Evolutionary conservation across 1,140 invertebrate species (phyloP), one percentile per base, ranked within the genome.

Genomic region (Melanaphis sacchari): DNA sequence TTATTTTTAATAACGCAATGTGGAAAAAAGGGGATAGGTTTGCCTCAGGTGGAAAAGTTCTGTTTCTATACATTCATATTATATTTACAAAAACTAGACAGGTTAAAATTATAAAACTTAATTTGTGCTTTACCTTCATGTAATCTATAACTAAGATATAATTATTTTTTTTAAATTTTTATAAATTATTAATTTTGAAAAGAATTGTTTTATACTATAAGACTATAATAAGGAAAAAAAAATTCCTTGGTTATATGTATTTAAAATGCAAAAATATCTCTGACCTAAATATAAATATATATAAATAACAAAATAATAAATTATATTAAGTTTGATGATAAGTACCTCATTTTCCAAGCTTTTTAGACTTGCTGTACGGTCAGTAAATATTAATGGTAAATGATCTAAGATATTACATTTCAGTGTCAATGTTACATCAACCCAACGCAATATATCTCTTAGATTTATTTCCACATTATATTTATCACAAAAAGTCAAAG

Each of bases 381-480:
- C 97, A 2, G 96, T 95, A 95, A 98, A 99, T 85, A 99, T 96
- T 92, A 98, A 95, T 94, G 97, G 96, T 0, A 98, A 96, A 97
- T 94, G 96, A 96, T 84, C 97, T 97, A 54, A 97, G 96, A 94
- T 96, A 96, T 36, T 94, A 59, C 38, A 93, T 82, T 59, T 91
- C 7, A 84, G 93, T 54, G 82, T 82, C 31, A 76, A 91, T 5
- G 96, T 95, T 0, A 96, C 95, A 95, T 99, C 97, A 95, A 98
- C 98, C 98, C 99, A 99, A 94, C 99, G 96, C 76, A 97, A 97
- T 93, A 99, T 96, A 95, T 99, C 99, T 94, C 99, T 96, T 54
- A 99, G 95, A 96, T 99, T 99, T 95, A 99, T 98, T 95, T 99
- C 99, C 97, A 85, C 31, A 52, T 93, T 93, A 93, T 93, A 85